These are phyloP conservation scores for Leptestheria dahalacensis DNA, from an alignment of 1,140 invertebrate species.

Conservation along the genomic window DNA sequence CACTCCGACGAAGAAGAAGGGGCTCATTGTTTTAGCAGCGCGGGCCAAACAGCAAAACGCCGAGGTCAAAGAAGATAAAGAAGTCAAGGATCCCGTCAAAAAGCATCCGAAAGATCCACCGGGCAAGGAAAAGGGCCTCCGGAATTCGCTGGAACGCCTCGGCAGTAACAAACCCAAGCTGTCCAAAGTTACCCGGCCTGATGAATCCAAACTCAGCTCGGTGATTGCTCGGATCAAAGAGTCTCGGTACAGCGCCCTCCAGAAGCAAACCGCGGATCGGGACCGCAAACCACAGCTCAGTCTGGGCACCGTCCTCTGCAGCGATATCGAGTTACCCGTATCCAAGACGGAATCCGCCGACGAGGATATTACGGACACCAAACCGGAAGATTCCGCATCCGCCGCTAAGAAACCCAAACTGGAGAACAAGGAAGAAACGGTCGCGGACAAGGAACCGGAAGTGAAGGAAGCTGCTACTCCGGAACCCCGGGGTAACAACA, in stretches of 20 bases:
- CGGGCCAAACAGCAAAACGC: slow-evolving; percentile 2
- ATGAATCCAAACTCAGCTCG: slow-evolving; percentile 31
- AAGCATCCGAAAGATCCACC: slow-evolving; percentile 62
- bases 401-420: slow-evolving; percentile 14
- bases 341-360: background rate
- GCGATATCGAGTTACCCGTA: slow-evolving; percentile 24
- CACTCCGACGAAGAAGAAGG: slow-evolving; percentile 5
- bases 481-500: no score
- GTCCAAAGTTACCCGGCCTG: slow-evolving; percentile 9
- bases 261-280: slow-evolving; percentile 4
- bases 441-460: slow-evolving; percentile 20
- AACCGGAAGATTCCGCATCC: slow-evolving; percentile 25
- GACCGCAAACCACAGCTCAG: slow-evolving; percentile 43
- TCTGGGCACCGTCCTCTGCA: slow-evolving; percentile 58
- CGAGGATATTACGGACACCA: slow-evolving; percentile 16
- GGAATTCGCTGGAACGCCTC: background rate
- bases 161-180: slow-evolving; percentile 21
- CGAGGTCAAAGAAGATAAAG: slow-evolving; percentile 7
- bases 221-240: slow-evolving; percentile 32
- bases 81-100: slow-evolving; percentile 46
- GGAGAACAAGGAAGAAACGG: slow-evolving; percentile 16
- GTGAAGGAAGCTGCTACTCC: slow-evolving; percentile 29
- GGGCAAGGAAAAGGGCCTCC: slow-evolving; percentile 25
- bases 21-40: slow-evolving; percentile 7
- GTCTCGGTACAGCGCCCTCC: slow-evolving; percentile 37